Evolutionary conservation across 2,113 vertebrate genomes (phyloP), one percentile per base, ranked within the genome.

Genomic region (Crypturellus undulatus): DNA sequence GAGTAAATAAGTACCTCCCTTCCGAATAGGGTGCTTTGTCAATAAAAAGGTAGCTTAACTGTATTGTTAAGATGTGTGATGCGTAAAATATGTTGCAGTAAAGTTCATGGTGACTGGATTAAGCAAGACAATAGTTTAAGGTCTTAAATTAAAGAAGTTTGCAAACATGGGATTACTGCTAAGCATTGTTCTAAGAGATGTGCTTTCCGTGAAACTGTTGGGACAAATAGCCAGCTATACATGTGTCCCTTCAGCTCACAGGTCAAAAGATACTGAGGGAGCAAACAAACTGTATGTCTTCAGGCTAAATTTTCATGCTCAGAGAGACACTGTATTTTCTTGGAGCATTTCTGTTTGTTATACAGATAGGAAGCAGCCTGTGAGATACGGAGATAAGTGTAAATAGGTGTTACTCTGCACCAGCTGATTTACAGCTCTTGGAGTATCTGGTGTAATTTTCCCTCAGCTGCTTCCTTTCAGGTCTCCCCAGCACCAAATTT

Each of bases 131-230:
- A 2, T 34, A 70, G 34, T 58, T 95, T 42, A 67, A 60, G 88
- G 63, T 16, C 43, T 91, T 42, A 56, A 90, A 84, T 84, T 95
- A 18, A 91, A 94, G 83, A 59, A 85, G 93, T 84, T 92, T 89
- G 95, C 56, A 90, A 71, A 87, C 40, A 79, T 3, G 32, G 63
- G 80, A 81, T 90, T 80, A 40, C 28, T 87, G 80, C 70, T 79
- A 2, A 82, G 72, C n/a, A 1, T 62, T 86, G 52, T 4, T 69
- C 47, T 20, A 30, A 85, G 78, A 42, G 40, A 8, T 59, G 51
- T 68, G 64, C 75, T 78, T 59, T 79, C 32, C 63, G 12, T 72
- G 58, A 79, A 92, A 42, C 68, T 67, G 7, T 19, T 32, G 59
- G 58, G 34, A 24, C 59, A n/a, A 69, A 28, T 38, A 78, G 67